These are phyloP conservation scores for Hippopotamus amphibius DNA, from an alignment of 2,113 vertebrate genomes.

Conservation along the genomic window DNA sequence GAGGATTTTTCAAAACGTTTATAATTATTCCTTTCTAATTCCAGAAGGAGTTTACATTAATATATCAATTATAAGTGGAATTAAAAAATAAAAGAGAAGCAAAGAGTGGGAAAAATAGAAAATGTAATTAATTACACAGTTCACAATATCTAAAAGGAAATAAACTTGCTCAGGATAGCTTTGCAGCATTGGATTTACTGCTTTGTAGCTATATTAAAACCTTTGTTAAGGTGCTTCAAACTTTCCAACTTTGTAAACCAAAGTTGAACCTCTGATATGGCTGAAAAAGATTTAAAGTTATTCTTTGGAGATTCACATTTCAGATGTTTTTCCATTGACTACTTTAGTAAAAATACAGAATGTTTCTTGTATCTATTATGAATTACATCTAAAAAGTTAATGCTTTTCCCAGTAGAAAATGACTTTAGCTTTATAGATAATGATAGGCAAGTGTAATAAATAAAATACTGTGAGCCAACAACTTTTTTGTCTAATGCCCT, in stretches of 20 bases:
- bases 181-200: neutral
- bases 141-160: neutral
- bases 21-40: constrained; percentile 50
- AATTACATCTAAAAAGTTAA: constrained; percentile 53
- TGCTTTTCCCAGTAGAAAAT: constrained; percentile 53
- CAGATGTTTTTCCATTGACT: constrained; percentile 23
- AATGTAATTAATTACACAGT: neutral
- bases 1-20: constrained; percentile 11
- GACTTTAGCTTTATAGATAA: constrained; percentile 21
- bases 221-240: constrained; percentile 33
- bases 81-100: constrained; percentile 41
- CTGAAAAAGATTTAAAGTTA: constrained; percentile 15
- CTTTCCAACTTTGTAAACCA: neutral
- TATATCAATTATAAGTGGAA: constrained; percentile 24
- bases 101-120: neutral
- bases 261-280: constrained; percentile 27
- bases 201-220: constrained; percentile 5
- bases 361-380: constrained; percentile 2
- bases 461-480: constrained; percentile 46
- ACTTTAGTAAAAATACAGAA: constrained; percentile 35
- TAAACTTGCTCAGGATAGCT: neutral
- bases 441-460: constrained; percentile 33
- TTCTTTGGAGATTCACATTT: constrained; percentile 52
- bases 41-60: neutral
- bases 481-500: constrained; percentile 33